Evolutionary conservation across 2,888 invertebrate genomes (phyloP).

Genomic region (Dascillus cervinus): DNA sequence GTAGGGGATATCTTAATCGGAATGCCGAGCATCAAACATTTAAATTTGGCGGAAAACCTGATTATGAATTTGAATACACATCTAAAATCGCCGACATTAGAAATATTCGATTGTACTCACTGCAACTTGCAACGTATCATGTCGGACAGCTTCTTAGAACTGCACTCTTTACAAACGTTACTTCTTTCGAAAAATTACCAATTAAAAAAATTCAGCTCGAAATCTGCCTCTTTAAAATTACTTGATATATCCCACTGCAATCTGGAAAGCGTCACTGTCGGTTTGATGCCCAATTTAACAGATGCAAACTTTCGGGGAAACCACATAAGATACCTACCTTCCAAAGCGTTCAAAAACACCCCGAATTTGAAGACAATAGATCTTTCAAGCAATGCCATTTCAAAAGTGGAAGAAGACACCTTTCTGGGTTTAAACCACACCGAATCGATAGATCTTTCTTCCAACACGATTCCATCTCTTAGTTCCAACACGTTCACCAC

Average conservation of each 20-base stretch:
- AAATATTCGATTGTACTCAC: slow-evolving; percentile 50
- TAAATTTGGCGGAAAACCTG: slow-evolving; percentile 45
- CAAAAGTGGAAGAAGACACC: slow-evolving; percentile 50
- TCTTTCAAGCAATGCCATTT: slow-evolving; percentile 59
- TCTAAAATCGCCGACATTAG: slow-evolving; percentile 26
- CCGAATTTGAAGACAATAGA: slow-evolving; percentile 53
- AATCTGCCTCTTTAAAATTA: slow-evolving; percentile 47
- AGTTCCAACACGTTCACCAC: slow-evolving; percentile 52
- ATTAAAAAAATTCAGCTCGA: slow-evolving; percentile 40
- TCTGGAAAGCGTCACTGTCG: slow-evolving; percentile 51
- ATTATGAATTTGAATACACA: slow-evolving; percentile 16
- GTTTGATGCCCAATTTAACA: slow-evolving; percentile 54
- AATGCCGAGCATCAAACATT: slow-evolving; percentile 46
- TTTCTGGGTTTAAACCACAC: slow-evolving; percentile 53
- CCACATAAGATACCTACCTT: slow-evolving; percentile 50
- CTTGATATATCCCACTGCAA: slow-evolving; percentile 58
- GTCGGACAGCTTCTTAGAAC: slow-evolving; percentile 47
- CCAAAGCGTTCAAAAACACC: slow-evolving; percentile 55
- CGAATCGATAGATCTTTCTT: slow-evolving; percentile 59
- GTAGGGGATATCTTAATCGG: slow-evolving; percentile 47
- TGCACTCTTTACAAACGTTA: slow-evolving; percentile 53
- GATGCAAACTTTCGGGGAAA: slow-evolving; percentile 56
- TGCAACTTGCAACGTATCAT: slow-evolving; percentile 49
- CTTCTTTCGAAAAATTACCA: slow-evolving; percentile 55
- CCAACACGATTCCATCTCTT: slow-evolving; percentile 56